A percentile compares a stretch with the other conserved stretches of the same genome.
Conservation (phyloP, 2,797 vertebrate species). For the Scyliorhinus canicula region DNA sequence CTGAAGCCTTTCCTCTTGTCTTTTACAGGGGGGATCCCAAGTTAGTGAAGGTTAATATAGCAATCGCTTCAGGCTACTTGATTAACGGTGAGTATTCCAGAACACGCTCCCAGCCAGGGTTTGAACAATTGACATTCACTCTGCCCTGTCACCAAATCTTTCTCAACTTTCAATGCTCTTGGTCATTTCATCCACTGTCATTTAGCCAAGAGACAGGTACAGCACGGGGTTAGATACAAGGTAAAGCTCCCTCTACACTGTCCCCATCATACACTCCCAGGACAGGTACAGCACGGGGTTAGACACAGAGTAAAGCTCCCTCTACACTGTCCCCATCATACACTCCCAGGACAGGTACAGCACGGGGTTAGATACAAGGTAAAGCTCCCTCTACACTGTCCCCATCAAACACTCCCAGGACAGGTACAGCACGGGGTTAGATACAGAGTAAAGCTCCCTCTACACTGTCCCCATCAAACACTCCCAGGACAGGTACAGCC, state of each 20-base stretch:
- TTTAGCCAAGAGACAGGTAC: neutral
- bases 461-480: too few relatives aligned
- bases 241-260: neutral
- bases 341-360: too few relatives aligned
- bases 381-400: too few relatives aligned
- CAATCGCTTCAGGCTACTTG: slow-evolving; percentile 72
- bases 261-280: neutral
- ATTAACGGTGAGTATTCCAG: slow-evolving; percentile 60
- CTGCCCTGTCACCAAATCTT: neutral
- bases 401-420: too few relatives aligned
- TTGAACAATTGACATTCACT: neutral
- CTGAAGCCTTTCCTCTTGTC: slow-evolving; percentile 10
- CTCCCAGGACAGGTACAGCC: too few relatives aligned
- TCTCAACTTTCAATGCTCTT: neutral
- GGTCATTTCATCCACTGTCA: neutral
- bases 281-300: neutral
- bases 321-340: too few relatives aligned
- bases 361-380: too few relatives aligned
- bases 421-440: too few relatives aligned
- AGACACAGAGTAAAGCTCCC: too few relatives aligned
- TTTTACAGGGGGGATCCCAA: slow-evolving; percentile 62
- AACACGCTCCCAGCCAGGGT: neutral
- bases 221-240: neutral
- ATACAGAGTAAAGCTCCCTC: too few relatives aligned
- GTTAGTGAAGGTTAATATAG: slow-evolving; percentile 68